phyloP scores from a whole-genome alignment of 2,888 invertebrate species.

The Campoletis raptor region DNA sequence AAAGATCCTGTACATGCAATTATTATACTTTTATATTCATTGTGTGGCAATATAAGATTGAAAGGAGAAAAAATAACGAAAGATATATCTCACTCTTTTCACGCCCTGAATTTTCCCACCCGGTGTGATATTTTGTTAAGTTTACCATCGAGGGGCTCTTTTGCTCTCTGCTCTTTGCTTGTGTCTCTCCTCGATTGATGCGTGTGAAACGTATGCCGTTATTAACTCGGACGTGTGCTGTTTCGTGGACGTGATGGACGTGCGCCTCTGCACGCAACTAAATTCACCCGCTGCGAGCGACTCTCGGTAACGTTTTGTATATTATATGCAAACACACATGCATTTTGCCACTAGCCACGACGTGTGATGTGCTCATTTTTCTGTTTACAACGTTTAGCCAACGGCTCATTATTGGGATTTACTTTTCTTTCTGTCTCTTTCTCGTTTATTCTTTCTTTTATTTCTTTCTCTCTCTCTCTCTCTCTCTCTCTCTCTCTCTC shows the following conservation, averaged over 20 bases:
- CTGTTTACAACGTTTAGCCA: constrained; percentile 52
- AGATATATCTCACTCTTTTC: constrained; percentile 56
- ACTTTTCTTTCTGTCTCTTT: constrained; percentile 7
- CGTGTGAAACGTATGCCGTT: constrained; percentile 83
- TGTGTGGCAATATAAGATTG: constrained; percentile 64
- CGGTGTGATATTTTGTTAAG: constrained; percentile 83
- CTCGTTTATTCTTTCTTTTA: background rate
- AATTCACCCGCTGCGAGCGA: constrained; percentile 48
- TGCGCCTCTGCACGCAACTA: constrained; percentile 62
- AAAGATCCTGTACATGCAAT: background rate
- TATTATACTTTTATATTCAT: constrained; percentile 6
- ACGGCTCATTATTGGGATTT: constrained; percentile 38
- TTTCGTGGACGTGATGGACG: constrained; percentile 49
- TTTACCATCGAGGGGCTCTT: constrained; percentile 76
- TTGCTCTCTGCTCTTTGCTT: constrained; percentile 31
- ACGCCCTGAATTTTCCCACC: constrained; percentile 77
- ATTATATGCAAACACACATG: constrained; percentile 7
- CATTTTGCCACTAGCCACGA: constrained; percentile 31
- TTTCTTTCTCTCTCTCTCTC: background rate
- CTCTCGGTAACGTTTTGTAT: constrained; percentile 9
- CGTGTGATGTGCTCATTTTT: constrained; percentile 52
- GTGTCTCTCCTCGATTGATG: constrained; percentile 38
- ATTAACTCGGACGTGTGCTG: constrained; percentile 75
- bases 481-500: background rate
- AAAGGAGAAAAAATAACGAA: constrained; percentile 69